Percentiles rank a stretch among this genome's conserved stretches.
phyloP scores from a whole-genome alignment of 2,888 invertebrate genomes.

The Plusia festucae region DNA sequence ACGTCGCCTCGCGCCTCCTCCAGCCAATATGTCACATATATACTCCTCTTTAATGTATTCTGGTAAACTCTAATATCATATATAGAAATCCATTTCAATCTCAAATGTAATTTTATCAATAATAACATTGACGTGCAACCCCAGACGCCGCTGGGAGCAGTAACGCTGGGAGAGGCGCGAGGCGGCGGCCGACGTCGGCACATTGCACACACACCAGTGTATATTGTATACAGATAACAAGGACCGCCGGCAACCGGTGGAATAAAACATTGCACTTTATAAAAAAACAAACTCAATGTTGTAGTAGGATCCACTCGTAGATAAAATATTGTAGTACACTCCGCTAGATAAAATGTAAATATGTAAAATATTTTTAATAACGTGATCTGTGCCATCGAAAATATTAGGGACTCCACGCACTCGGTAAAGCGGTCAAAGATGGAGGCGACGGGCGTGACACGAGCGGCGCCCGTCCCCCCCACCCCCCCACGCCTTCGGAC shows the following conservation, averaged over 20 bases:
- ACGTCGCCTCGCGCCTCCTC: conserved; percentile 61
- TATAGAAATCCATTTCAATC: conserved; percentile 59
- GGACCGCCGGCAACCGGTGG: conserved; percentile 87
- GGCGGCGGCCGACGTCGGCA: conserved; percentile 72
- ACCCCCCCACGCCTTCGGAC: conserved; percentile 74
- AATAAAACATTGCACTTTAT: conserved; percentile 89
- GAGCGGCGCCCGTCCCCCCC: conserved; percentile 65
- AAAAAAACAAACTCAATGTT: conserved; percentile 89
- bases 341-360: conserved; percentile 89
- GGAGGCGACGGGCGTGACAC: conserved; percentile 66
- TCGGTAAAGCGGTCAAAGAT: conserved; percentile 79
- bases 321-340: conserved; percentile 89
- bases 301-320: conserved; percentile 89
- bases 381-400: conserved; percentile 88
- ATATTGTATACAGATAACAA: conserved; percentile 84
- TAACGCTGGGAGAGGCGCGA: conserved; percentile 65
- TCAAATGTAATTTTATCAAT: conserved; percentile 55
- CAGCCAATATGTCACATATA: conserved; percentile 30
- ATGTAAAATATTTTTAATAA: conserved; percentile 89
- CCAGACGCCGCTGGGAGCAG: conserved; percentile 69
- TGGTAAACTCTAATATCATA: conserved; percentile 46
- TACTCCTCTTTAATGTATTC: conserved; percentile 43
- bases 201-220: conserved; percentile 78
- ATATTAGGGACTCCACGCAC: conserved; percentile 88
- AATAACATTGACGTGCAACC: conserved; percentile 61